These are phyloP conservation scores for Polypterus senegalus DNA, from an alignment of 2,113 vertebrate genomes.

Conservation along the genomic window DNA sequence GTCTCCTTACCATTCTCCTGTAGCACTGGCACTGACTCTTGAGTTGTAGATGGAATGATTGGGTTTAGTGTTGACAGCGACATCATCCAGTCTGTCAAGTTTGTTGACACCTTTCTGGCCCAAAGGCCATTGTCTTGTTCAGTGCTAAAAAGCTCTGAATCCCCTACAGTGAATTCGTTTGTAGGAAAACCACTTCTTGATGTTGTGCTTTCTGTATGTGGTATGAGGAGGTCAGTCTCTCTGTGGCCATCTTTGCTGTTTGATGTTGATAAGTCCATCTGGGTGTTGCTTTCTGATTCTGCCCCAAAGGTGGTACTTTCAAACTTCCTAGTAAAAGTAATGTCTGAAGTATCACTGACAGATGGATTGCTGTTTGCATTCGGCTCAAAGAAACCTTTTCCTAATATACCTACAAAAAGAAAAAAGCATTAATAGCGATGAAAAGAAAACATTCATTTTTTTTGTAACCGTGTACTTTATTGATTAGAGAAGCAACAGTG, in stretches of 20 bases:
- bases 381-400: constrained; percentile 47
- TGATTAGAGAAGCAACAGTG: neutral
- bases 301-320: constrained; percentile 24
- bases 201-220: constrained; percentile 1
- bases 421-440: neutral
- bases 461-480: neutral
- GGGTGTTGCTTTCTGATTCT: constrained; percentile 8
- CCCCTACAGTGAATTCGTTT: constrained; percentile 8
- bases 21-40: constrained; percentile 8
- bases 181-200: constrained; percentile 9
- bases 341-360: constrained; percentile 27
- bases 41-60: constrained; percentile 3
- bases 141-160: constrained; percentile 2
- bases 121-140: neutral
- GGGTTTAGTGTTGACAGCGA: constrained; percentile 23
- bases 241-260: constrained; percentile 24
- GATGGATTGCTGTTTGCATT: constrained; percentile 41
- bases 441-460: constrained; percentile 9
- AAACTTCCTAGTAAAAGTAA: constrained; percentile 20
- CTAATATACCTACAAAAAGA: constrained; percentile 50
- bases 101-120: constrained; percentile 16
- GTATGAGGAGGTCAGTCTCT: constrained; percentile 27
- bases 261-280: constrained; percentile 22
- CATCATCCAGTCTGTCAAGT: constrained; percentile 12
- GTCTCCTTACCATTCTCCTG: constrained; percentile 15